These are phyloP conservation scores for Microctenopoma stevenorrisi DNA, from an alignment of 2,797 vertebrate species.

Conservation along the genomic window DNA sequence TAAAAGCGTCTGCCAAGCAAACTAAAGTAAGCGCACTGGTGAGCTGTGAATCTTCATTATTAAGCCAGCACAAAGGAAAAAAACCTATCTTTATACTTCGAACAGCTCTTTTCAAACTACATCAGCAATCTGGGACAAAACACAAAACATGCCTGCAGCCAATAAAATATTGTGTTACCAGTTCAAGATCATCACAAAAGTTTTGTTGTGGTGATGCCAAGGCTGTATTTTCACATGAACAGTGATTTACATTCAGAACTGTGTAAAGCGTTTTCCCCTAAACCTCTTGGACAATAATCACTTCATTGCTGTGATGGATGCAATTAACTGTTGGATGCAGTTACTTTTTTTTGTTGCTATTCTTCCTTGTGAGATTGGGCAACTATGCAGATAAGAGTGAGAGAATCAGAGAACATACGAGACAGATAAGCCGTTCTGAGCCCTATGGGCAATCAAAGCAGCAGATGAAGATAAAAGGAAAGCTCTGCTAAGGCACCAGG, in stretches of 20 bases:
- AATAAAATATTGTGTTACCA: slow-evolving; percentile 58
- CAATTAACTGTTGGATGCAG: slow-evolving; percentile 58
- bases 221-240: slow-evolving; percentile 57
- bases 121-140: slow-evolving; percentile 54
- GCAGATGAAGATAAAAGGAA: slow-evolving; percentile 65
- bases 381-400: slow-evolving; percentile 66
- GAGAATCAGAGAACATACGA: slow-evolving; percentile 40
- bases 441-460: slow-evolving; percentile 56
- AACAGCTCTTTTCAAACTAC: slow-evolving; percentile 40
- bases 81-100: slow-evolving; percentile 48
- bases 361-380: slow-evolving; percentile 51
- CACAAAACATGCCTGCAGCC: slow-evolving; percentile 45
- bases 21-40: not conserved
- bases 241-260: slow-evolving; percentile 54
- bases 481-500: slow-evolving; percentile 46
- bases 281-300: slow-evolving; percentile 48
- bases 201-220: slow-evolving; percentile 52
- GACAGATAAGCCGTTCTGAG: slow-evolving; percentile 65
- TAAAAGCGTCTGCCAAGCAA: no score
- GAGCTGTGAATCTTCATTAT: slow-evolving; percentile 36
- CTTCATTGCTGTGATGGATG: slow-evolving; percentile 56
- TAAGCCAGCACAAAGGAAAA: slow-evolving; percentile 52
- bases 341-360: slow-evolving; percentile 36
- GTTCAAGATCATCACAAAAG: slow-evolving; percentile 65
- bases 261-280: slow-evolving; percentile 47